phyloP scores from a whole-genome alignment of 2,797 vertebrate species.

The Iguana delicatissima region DNA sequence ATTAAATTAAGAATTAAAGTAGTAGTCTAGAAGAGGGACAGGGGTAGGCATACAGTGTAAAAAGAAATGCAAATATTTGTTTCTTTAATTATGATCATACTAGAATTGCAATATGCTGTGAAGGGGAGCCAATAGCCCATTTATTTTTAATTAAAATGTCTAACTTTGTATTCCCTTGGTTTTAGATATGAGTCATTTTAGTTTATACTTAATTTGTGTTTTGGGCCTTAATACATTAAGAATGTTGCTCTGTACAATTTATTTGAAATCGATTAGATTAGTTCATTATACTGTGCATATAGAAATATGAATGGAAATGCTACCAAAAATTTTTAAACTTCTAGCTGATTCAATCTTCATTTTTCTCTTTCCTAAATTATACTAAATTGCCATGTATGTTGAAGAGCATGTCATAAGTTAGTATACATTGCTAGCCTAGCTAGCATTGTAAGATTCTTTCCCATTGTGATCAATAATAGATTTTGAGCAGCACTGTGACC shows the following conservation, averaged over 20 bases:
- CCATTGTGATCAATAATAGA: neutral
- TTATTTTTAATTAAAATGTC: slow-evolving; percentile 7
- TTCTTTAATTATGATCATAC: neutral
- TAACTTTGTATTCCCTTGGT: neutral
- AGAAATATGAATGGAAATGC: neutral
- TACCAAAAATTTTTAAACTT: neutral
- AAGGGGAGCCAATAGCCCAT: neutral
- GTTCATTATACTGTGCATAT: neutral
- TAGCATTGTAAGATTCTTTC: neutral
- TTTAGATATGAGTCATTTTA: neutral
- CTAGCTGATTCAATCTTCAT: neutral
- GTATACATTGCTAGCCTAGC: neutral
- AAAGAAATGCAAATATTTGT: neutral
- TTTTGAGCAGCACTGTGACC: too few relatives aligned
- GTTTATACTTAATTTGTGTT: neutral
- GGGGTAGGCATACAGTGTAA: neutral
- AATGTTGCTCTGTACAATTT: neutral
- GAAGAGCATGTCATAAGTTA: neutral
- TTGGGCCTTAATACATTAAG: neutral
- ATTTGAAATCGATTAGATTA: neutral
- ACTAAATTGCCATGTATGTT: neutral
- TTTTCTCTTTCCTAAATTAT: neutral
- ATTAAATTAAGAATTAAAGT: neutral
- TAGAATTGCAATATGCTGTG: neutral
- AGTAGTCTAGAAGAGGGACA: neutral